These are phyloP conservation scores for Tychaedon coryphoeus DNA, from an alignment of 2,113 vertebrate species.

Conservation along the genomic window DNA sequence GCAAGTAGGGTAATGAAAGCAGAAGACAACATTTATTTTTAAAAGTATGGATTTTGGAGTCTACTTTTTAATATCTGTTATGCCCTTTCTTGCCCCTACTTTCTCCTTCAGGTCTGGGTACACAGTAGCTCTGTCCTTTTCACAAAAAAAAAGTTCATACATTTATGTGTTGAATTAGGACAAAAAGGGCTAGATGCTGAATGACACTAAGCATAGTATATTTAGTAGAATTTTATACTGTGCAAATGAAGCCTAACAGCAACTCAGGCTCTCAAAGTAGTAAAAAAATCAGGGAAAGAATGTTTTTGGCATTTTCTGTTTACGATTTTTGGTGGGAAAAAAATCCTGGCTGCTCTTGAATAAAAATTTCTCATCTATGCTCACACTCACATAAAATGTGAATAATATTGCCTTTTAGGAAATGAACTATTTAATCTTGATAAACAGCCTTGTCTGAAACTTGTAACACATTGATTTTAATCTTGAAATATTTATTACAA, in stretches of 20 bases:
- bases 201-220: neutral
- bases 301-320: neutral
- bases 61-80: neutral
- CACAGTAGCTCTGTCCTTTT: neutral
- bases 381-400: neutral
- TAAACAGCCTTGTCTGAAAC: constrained; percentile 16
- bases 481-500: constrained; percentile 2
- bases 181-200: neutral
- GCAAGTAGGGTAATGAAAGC: neutral
- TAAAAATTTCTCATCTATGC: neutral
- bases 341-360: neutral
- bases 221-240: neutral
- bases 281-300: neutral
- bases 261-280: neutral
- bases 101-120: neutral
- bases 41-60: neutral
- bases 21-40: neutral
- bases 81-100: neutral
- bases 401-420: neutral
- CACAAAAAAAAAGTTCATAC: neutral
- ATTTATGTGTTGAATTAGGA: neutral
- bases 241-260: neutral
- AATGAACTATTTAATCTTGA: constrained; percentile 17
- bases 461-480: neutral
- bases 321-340: neutral